Conservation (phyloP, 2,888 invertebrate genomes). For the Smittia aterrima region DNA sequence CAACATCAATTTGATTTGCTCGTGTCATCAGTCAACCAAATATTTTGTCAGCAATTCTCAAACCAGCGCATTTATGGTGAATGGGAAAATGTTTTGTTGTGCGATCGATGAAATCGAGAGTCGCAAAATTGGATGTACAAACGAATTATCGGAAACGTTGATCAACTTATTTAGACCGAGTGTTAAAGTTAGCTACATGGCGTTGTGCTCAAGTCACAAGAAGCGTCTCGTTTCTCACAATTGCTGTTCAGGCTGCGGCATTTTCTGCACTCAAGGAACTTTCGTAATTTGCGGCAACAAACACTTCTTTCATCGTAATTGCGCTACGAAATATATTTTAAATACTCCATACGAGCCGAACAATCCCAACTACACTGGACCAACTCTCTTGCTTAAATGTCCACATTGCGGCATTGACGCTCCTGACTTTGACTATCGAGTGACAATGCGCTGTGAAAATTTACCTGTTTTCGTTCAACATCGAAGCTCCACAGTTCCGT, state of each 20-base stretch:
- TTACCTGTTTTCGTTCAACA: conserved; percentile 64
- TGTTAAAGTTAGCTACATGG: conserved; percentile 72
- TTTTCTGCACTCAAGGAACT: conserved; percentile 86
- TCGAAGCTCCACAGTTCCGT: conserved; percentile 47
- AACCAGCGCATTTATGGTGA: conserved; percentile 35
- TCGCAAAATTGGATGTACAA: conserved; percentile 76
- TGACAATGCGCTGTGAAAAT: conserved; percentile 63
- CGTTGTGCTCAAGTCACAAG: conserved; percentile 75
- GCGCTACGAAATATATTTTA: conserved; percentile 58
- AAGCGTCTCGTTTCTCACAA: conserved; percentile 75
- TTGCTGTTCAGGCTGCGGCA: conserved; percentile 86
- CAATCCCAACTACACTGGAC: conserved; percentile 52
- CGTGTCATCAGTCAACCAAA: conserved; percentile 48
- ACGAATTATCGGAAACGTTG: conserved; percentile 59
- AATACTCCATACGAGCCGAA: conserved; percentile 54
- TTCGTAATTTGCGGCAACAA: conserved; percentile 76
- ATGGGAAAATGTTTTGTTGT: conserved; percentile 58
- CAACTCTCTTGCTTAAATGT: conserved; percentile 57
- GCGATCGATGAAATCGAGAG: conserved; percentile 75
- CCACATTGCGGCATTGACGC: conserved; percentile 71
- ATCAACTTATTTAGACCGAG: conserved; percentile 68
- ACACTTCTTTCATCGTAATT: conserved; percentile 82
- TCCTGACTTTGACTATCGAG: conserved; percentile 59
- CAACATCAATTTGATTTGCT: conserved; percentile 46
- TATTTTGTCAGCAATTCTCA: conserved; percentile 45